phyloP scores from a whole-genome alignment of 2,888 invertebrate species.

The Ischnus inquisitorius region DNA sequence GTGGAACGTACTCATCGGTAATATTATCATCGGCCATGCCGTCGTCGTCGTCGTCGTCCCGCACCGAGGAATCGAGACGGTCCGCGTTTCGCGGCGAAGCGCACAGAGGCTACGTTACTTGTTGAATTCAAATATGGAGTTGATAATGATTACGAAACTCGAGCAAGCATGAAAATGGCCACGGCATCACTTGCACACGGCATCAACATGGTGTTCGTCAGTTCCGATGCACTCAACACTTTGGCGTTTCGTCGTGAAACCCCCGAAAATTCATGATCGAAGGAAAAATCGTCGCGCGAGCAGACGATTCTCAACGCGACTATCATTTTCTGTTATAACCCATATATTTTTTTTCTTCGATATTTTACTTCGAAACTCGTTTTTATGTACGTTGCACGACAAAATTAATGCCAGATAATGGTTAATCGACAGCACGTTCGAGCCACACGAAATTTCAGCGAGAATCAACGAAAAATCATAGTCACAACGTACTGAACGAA shows the following conservation, averaged over 20 bases:
- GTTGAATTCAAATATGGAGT: slow-evolving; percentile 85
- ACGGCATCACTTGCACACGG: slow-evolving; percentile 82
- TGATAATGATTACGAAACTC: slow-evolving; percentile 85
- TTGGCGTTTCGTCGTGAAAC: not conserved
- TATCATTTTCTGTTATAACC: slow-evolving; percentile 36
- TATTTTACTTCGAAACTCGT: slow-evolving; percentile 43
- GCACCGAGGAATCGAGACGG: not conserved
- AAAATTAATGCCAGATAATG: not conserved
- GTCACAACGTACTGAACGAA: slow-evolving; percentile 15
- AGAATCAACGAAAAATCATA: not conserved
- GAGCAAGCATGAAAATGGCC: slow-evolving; percentile 85
- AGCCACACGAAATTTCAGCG: not conserved
- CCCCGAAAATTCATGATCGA: slow-evolving; percentile 24
- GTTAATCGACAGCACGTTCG: not conserved
- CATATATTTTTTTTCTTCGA: slow-evolving; percentile 64
- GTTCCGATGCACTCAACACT: slow-evolving; percentile 54
- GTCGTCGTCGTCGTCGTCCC: slow-evolving; percentile 1
- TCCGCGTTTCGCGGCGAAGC: slow-evolving; percentile 29
- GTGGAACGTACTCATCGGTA: not conserved
- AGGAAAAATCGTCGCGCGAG: slow-evolving; percentile 19
- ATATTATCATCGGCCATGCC: slow-evolving; percentile 4
- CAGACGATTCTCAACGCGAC: slow-evolving; percentile 42
- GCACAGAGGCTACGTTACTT: slow-evolving; percentile 75
- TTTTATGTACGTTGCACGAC: not conserved
- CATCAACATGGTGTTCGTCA: slow-evolving; percentile 77